Base-by-base conservation (phyloP, 2,113 vertebrate species). In the Polypterus senegalus region DNA sequence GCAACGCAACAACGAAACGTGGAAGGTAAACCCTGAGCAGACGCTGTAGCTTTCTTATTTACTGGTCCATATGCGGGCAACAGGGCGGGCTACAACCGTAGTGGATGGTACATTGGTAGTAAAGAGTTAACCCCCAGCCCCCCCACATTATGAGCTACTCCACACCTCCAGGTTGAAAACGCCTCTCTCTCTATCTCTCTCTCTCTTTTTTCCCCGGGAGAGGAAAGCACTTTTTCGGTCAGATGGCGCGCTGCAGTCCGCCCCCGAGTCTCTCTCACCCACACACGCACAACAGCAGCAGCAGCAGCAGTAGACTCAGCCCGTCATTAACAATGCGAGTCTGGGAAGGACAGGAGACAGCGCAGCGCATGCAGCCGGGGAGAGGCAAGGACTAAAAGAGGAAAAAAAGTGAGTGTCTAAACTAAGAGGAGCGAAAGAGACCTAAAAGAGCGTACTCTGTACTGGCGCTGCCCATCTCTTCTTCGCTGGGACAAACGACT, bases 151-250 rank as follows among this genome's bases (percentile, higher is more conserved):
- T 72, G 57, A 71, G 72, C 68, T 67, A 79, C 70, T 77, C 76
- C 73, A 79, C 82, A 73, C 63, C 71, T 72, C 69, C 66, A 71
- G 71, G 71, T 73, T 72, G 71, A 78, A 80, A 79, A 72, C 77
- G 78, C 79, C 82, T 27, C 27, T 27, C 27, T 27, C 27, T 27
- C 27, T 27, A 1, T 27, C 27, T 27, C 27, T 27, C 80, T 84
- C 81, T 78, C 27, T 27, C 27, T 27, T 27, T 27, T 27, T 74
- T 78, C 74, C 61, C 79, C 81, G 83, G 83, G 77, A 83, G 83
- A 86, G 82, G 86, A 84, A 86, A 77, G 78, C 82, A 84, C 80
- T 84, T 87, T 82, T 88, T 88, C 83, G 86, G 83, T 87, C 83
- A 85, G 82, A 86, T 86, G 81, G 86, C 82, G 83, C 79, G 83